phyloP scores from a whole-genome alignment of 1,140 invertebrate species.

The Calycopis cecrops region DNA sequence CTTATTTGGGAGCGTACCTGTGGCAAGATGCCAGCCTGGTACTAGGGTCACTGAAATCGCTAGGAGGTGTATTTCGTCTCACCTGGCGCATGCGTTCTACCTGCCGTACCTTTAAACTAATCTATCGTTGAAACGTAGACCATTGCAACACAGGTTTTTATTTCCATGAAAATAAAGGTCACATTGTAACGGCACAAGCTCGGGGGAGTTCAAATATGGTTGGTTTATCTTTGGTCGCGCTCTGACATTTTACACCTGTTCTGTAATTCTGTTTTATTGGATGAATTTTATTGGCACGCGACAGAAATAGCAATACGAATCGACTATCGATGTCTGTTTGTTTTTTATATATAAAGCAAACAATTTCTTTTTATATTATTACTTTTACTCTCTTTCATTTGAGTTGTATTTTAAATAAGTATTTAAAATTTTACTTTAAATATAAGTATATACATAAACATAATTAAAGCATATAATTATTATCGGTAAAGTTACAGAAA shows the following conservation, averaged over 20 bases:
- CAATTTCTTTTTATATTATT: no score
- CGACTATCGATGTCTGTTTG: not conserved
- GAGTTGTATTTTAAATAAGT: no score
- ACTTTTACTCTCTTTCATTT: no score
- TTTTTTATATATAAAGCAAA: not conserved
- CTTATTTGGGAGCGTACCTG: conserved; percentile 67
- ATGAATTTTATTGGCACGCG: conserved; percentile 27
- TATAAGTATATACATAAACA: no score
- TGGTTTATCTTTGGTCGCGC: conserved; percentile 26
- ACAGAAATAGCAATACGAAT: not conserved
- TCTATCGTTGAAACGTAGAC: conserved; percentile 21
- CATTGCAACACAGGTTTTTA: not conserved
- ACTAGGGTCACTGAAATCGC: conserved; percentile 51
- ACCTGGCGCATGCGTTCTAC: conserved; percentile 62
- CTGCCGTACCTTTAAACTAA: conserved; percentile 58
- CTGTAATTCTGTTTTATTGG: conserved; percentile 6
- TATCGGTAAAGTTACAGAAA: no score
- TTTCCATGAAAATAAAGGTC: conserved; percentile 17
- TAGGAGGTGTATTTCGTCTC: conserved; percentile 37
- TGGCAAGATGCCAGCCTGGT: conserved; percentile 73
- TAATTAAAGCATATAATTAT: no score
- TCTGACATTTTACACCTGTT: conserved; percentile 27
- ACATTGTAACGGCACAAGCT: conserved; percentile 26
- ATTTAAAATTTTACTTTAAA: no score
- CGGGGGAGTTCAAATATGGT: not conserved